Evolutionary conservation across 2,113 vertebrate genomes (phyloP).

Genomic region (Actenoides lindsayi): DNA sequence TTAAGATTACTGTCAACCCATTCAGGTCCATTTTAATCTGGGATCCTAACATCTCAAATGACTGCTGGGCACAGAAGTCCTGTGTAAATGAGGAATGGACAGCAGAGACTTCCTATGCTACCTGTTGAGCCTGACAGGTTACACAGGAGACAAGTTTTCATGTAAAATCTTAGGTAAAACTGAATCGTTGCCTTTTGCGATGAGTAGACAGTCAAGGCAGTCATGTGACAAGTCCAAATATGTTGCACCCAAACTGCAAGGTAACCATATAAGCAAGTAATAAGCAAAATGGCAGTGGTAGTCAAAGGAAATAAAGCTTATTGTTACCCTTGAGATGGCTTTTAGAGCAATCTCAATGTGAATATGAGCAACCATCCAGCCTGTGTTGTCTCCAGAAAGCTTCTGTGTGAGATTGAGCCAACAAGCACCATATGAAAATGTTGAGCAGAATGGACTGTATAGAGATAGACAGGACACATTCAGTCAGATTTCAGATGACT

Average conservation of each 20-base stretch:
- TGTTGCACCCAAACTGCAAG: accelerated
- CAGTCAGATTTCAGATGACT: background rate
- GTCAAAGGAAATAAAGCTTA: background rate
- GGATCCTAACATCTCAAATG: background rate
- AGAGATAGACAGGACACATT: accelerated
- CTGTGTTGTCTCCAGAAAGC: background rate
- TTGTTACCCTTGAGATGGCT: background rate
- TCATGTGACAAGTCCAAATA: background rate
- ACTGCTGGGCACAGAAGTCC: accelerated
- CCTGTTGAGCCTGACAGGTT: background rate
- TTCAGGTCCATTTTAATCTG: background rate
- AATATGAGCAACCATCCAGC: background rate
- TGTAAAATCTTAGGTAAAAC: background rate
- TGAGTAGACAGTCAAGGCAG: background rate
- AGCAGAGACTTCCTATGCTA: background rate
- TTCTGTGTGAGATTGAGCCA: background rate
- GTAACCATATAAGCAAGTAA: background rate
- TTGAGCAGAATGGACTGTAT: background rate
- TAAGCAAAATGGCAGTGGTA: background rate
- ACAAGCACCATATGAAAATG: background rate
- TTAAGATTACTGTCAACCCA: background rate
- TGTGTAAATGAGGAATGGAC: background rate
- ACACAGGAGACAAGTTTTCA: background rate
- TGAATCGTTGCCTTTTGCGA: background rate
- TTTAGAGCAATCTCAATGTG: background rate